These are phyloP conservation scores for Panagrolaimus sp. DNA, from an alignment of 1,140 invertebrate genomes.

Conservation along the genomic window DNA sequence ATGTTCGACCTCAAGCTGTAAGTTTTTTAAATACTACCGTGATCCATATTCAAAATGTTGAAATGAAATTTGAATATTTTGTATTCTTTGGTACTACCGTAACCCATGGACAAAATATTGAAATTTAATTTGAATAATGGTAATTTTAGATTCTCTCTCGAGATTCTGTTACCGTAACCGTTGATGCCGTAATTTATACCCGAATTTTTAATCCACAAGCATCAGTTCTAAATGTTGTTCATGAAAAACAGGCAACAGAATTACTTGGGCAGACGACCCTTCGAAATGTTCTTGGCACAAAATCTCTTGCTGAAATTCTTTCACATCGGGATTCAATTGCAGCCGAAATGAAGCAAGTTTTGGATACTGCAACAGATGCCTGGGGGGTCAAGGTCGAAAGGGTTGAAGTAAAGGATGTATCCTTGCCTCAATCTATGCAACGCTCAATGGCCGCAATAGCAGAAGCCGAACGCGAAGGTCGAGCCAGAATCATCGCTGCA, in stretches of 20 bases:
- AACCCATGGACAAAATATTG: background rate
- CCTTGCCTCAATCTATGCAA: background rate
- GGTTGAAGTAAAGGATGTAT: slow-evolving; percentile 77
- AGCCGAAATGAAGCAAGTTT: slow-evolving; percentile 72
- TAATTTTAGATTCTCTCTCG: slow-evolving; percentile 6
- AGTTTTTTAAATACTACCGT: background rate
- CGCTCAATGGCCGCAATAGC: slow-evolving; percentile 16
- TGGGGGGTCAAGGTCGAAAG: slow-evolving; percentile 90
- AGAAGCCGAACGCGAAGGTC: background rate
- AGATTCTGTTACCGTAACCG: background rate
- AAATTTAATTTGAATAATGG: too few relatives aligned
- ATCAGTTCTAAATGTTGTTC: background rate
- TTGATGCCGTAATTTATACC: slow-evolving; percentile 9
- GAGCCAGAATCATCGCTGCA: background rate
- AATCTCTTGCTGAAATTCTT: slow-evolving; percentile 79
- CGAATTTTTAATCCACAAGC: background rate
- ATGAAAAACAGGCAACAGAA: background rate
- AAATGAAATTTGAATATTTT: too few relatives aligned
- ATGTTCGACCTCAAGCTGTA: slow-evolving; percentile 2
- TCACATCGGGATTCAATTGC: slow-evolving; percentile 83
- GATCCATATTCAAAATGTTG: too few relatives aligned
- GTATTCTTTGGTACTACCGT: too few relatives aligned
- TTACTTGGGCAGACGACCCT: background rate
- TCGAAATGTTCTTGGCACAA: slow-evolving; percentile 73
- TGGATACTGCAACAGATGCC: slow-evolving; percentile 81